phyloP scores from a whole-genome alignment of 92 coral and sea anemone genomes.

The Phenganax marumi region DNA sequence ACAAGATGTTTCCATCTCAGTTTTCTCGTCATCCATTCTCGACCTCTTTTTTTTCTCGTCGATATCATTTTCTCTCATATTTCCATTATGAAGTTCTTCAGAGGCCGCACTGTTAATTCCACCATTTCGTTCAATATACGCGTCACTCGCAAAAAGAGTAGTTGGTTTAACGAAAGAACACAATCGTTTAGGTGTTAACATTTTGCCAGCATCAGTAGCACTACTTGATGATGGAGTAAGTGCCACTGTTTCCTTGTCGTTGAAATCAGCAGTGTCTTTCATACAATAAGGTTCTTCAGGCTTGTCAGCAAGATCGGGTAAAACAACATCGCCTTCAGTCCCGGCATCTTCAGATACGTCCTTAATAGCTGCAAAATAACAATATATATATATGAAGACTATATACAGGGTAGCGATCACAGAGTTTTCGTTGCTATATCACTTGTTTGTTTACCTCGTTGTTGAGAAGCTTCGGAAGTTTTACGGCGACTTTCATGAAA shows the following conservation, averaged over 20 bases:
- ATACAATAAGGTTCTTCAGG: background rate
- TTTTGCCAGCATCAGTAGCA: background rate
- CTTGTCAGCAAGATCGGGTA: background rate
- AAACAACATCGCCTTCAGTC: background rate
- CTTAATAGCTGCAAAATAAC: conserved; percentile 1
- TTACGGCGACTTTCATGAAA: conserved; percentile 72
- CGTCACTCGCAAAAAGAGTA: conserved; percentile 16
- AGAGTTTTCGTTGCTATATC: background rate
- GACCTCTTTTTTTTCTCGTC: background rate
- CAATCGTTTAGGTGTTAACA: conserved; percentile 39
- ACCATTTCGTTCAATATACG: background rate
- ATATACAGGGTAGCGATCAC: no score
- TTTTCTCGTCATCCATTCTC: background rate
- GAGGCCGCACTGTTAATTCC: background rate
- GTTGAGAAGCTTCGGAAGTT: conserved; percentile 43
- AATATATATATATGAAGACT: background rate
- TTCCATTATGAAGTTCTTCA: no score
- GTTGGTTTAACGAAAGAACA: conserved; percentile 32
- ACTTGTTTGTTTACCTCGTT: conserved; percentile 31
- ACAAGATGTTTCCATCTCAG: background rate
- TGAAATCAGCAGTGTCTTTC: background rate
- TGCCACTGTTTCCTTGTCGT: background rate
- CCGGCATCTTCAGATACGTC: background rate
- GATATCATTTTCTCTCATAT: background rate
- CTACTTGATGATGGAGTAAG: background rate